Evolutionary conservation across 2,797 vertebrate species (phyloP), one percentile per base, ranked within the genome.

Genomic region (Intellagama lesueurii): DNA sequence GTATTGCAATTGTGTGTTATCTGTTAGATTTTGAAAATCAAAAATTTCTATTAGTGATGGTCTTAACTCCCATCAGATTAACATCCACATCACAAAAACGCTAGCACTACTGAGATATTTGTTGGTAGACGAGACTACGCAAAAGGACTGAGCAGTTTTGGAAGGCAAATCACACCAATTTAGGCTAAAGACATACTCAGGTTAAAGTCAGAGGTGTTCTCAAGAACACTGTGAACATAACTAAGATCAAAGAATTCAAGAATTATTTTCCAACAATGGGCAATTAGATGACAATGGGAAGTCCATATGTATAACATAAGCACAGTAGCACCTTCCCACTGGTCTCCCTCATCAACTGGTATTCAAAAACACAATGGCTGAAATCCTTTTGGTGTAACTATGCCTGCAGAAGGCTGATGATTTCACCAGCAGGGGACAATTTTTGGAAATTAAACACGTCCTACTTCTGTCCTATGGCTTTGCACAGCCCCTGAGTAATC

Each of bases 11-110:
- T 88, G 87, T 92, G 72, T 89, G 82, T 89, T 92, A 94, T 56
- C 91, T 56, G 68, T 77, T 72, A 92, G 93, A 94, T 89, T 76
- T 72, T 79, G 87, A 95, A 94, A 95, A 77, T 70, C 12, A 0
- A 80, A 88, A 94, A 92, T 90, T 91, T 28, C 83, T 60, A 85
- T 5, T 77, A 60, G 75, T 85, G 40, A 73, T 0, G 0, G 66
- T 52, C 73, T 91, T 84, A 86, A 8, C 40, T 69, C 60, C 28
- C 64, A 72, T 73, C 30, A 87, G 22, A 80, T 52, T 26, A 85
- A 1, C 32, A n/a, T 35, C 73, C 72, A 81, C 44, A 47, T 85
- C 26, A 85, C 70, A 91, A 89, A n/a, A 87, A 49, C 28, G 28
- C 56, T 52, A 86, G 68, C 69, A 69, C 78, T 88, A 90, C 0